These are phyloP conservation scores for Phainopepla nitens DNA, from an alignment of 2,113 vertebrate genomes.

Conservation along the genomic window DNA sequence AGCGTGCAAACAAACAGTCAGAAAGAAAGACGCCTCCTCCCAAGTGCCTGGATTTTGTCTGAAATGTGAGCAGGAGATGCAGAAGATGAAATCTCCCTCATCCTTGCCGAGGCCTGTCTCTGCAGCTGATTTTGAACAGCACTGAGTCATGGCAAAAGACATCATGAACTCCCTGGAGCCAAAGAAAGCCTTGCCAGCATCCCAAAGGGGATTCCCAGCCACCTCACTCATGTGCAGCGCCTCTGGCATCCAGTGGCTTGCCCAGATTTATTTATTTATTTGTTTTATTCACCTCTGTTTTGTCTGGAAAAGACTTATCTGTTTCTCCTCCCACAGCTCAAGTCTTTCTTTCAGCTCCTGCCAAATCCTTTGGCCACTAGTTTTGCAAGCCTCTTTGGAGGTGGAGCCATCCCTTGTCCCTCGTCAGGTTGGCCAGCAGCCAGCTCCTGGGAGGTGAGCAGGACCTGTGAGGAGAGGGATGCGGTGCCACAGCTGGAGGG, in stretches of 20 bases:
- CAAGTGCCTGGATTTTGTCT: neutral
- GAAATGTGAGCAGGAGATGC: neutral
- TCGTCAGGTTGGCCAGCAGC: neutral
- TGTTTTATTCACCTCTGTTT: slow-evolving; percentile 26
- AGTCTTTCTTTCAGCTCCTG: slow-evolving; percentile 11
- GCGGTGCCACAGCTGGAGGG: fast-evolving
- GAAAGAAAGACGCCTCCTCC: neutral
- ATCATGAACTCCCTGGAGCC: neutral
- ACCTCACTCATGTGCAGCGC: neutral
- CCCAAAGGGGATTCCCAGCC: slow-evolving; percentile 56
- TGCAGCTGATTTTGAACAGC: neutral
- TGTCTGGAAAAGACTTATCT: slow-evolving; percentile 48
- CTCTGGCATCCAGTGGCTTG: neutral
- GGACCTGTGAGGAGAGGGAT: neutral
- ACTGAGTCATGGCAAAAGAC: slow-evolving; percentile 4
- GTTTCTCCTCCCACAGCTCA: neutral
- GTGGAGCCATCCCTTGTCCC: fast-evolving
- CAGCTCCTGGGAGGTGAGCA: neutral
- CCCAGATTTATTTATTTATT: slow-evolving; percentile 26
- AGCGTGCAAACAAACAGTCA: neutral
- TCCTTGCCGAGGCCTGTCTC: slow-evolving; percentile 25
- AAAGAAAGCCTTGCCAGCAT: slow-evolving; percentile 22
- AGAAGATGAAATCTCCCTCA: neutral
- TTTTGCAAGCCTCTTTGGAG: neutral
- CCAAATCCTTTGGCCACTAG: neutral